Evolutionary conservation across 2,888 invertebrate species (phyloP), one percentile per base, ranked within the genome.

Genomic region (Hedychridium roseum): DNA sequence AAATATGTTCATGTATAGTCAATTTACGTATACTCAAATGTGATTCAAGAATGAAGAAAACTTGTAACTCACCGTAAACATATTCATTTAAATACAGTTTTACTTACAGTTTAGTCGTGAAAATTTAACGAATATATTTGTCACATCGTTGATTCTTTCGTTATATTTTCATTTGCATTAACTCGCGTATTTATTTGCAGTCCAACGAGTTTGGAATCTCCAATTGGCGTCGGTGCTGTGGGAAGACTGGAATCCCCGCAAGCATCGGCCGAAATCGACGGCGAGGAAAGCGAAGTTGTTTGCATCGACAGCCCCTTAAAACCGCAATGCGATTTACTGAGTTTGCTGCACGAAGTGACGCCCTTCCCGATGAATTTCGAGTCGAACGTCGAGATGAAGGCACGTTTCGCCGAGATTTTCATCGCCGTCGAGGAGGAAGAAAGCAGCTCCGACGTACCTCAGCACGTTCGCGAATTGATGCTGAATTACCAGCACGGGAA

Each of bases 191-290:
- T 6, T 12, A 16, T 23, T 61, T 66, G 17, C 32, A 78, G 78
- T 44, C 78, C 77, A 15, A 68, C 74, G n/a, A 76, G 76, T 26
- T 57, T 78, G 11, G 78, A 78, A 30, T 76, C 74, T 9, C 73
- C 78, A 11, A 65, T 76, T 4, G 74, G 73, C 43, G 82, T 81
- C 28, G 84, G 84, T 6, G 84, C 84, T 4, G 82, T 84, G 0
- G 86, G 86, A 1, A 78, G 81, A n/a, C 72, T 84, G 15, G 81
- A 83, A 60, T 82, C 83, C 0, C 82, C 83, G 0, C 82, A 83
- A 32, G 87, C 89, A 3, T 88, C 87, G 0, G 92, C 92, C 0
- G 92, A 92, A 76, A 85, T 92, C n/a, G 92, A 92, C 74, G 90
- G 88, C 1, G 88, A 90, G 62, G 91, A 91, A 69, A 87, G 88